Base-by-base conservation (phyloP, 2,888 invertebrate species). In the Clunio marinus region DNA sequence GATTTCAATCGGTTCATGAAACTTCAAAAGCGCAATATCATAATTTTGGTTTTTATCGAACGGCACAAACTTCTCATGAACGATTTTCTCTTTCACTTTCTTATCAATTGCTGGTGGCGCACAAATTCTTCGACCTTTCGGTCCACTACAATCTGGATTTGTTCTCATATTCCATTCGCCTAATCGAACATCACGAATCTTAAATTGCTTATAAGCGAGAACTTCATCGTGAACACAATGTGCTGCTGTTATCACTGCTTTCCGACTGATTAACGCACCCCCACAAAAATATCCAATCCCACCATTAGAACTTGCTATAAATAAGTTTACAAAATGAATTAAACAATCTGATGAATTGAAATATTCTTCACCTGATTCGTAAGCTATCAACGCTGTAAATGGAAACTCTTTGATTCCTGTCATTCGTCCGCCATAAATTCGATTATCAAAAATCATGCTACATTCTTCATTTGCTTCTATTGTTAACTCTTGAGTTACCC, bases 391-490 rank as follows among this genome's bases (percentile, higher is more conserved):
- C 0, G 77, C 80, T 73, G 82, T 73, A 83, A 84, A 84, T 0
- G 84, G 84, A 73, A 81, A 83, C 71, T 84, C 81, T 55, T 82
- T 82, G 15, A 84, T 72, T 0, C 70, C 70, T 1, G 83, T 80
- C 60, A 75, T 75, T 2, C 75, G 73, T 1, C 82, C 81, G 46
- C 76, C 75, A 22, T 75, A 71, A 63, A 81, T 77, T 69, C 81
- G 79, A 72, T 83, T 80, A 24, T 76, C 75, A 69, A 74, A 76
- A 70, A 77, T 76, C 13, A 24, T 15, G 17, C 35, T 20, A 8
- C 66, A 67, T n/a, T n/a, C n/a, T n/a, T n/a, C n/a, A n/a, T n/a
- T n/a, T n/a, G n/a, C n/a, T n/a, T n/a, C n/a, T n/a, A n/a, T n/a
- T n/a, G n/a, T n/a, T n/a, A n/a, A n/a, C n/a, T n/a, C n/a, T n/a